Base-by-base conservation (phyloP, 2,113 vertebrate species). In the Salvelinus namaycush region DNA sequence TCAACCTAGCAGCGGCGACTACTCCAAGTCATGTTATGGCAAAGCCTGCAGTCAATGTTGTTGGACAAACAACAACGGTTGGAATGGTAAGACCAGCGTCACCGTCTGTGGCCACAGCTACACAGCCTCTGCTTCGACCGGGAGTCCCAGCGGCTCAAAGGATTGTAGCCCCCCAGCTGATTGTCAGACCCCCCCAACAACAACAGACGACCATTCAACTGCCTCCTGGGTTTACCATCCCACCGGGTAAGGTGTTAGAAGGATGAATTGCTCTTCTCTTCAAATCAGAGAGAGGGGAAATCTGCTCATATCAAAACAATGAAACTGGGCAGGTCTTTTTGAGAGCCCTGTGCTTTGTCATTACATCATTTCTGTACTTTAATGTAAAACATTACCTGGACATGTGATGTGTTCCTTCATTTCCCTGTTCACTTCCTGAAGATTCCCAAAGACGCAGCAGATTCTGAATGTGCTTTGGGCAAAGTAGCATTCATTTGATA, bases 161-260 rank as follows among this genome's bases (percentile, higher is more conserved):
- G 79, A 89, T 95, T 12, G 94, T 95, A 71, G 91, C 95, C 14
- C 95, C 95, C 0, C 95, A 96, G 89, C 86, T 96, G 86, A 94
- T 96, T 78, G 94, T 96, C 86, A 90, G 95, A 90, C 94, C 95
- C 3, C 93, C 93, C 69, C 94, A 95, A 62, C 95, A 95, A 64
- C 95, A 94, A 78, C 96, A 96, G 89, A 93, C 96, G 14, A 95
- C 95, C 76, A 95, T 96, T 75, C 96, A 96, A 86, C 92, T 96
- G 83, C 95, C 95, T 51, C 94, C 95, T 24, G 95, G 95, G 70
- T 96, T 96, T 87, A 96, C 95, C 75, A 95, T 96, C 87, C 95
- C 95, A 39, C 91, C 89, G 80, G 95, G 95, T 96, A 95, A 94
- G 93, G 89, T 59, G 18, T 57, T 59, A 49, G 24, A 34, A 31